Conservation (phyloP, 2,888 invertebrate genomes). For the Thysanoteuthis rhombus region DNA sequence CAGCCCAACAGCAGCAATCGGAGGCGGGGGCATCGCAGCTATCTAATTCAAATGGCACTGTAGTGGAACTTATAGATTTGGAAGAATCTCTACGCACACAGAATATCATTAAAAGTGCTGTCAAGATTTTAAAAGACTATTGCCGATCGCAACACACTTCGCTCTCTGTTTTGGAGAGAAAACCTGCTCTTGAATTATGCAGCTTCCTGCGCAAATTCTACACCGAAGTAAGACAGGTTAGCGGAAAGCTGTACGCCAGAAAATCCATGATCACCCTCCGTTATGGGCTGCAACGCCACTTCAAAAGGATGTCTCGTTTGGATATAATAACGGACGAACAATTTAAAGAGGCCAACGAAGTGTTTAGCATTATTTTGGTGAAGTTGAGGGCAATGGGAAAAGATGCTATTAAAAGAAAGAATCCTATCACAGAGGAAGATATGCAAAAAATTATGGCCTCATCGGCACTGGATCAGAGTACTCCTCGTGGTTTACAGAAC, state of each 20-base stretch:
- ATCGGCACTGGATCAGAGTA: constrained; percentile 47
- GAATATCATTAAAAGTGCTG: constrained; percentile 29
- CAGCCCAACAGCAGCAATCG: not conserved
- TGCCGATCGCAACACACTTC: constrained; percentile 14
- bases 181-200: constrained; percentile 18
- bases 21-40: not conserved
- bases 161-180: not conserved
- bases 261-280: constrained; percentile 37
- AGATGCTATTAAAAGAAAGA: constrained; percentile 33
- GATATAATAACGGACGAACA: constrained; percentile 31
- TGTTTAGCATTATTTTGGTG: constrained; percentile 32
- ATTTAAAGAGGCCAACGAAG: constrained; percentile 31
- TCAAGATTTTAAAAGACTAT: constrained; percentile 24
- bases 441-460: constrained; percentile 56
- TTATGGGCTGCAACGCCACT: constrained; percentile 36
- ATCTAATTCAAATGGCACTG: not conserved
- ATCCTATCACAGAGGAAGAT: constrained; percentile 43
- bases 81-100: constrained; percentile 22
- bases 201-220: constrained; percentile 31
- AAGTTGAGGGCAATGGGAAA: constrained; percentile 33
- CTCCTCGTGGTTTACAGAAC: constrained; percentile 58
- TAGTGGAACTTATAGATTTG: constrained; percentile 2
- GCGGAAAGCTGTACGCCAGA: constrained; percentile 32
- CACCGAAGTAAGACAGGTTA: constrained; percentile 30
- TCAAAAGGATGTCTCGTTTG: constrained; percentile 18